A percentile compares a stretch with the other conserved stretches of the same genome.
phyloP scores from a whole-genome alignment of 2,113 vertebrate genomes.

The Physeter macrocephalus region DNA sequence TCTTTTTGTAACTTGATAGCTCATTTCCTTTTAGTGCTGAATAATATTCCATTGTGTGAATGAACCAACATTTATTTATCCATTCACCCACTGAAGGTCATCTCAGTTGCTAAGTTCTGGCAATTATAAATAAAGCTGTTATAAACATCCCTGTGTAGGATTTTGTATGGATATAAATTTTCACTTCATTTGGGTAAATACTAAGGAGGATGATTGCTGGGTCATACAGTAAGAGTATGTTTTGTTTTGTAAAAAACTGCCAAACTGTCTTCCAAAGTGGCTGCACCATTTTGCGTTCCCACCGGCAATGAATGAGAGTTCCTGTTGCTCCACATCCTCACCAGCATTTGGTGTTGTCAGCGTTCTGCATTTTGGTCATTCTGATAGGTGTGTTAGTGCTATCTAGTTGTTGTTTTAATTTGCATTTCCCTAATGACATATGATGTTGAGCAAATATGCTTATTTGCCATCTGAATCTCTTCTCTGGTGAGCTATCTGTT shows the following conservation, averaged over 20 bases:
- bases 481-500: neutral
- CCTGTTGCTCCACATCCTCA: no score
- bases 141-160: neutral
- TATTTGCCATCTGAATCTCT: neutral
- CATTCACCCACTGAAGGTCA: neutral
- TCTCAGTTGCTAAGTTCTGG: neutral
- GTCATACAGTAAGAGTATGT: neutral
- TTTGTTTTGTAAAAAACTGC: neutral
- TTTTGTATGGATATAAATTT: neutral
- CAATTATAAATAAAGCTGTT: neutral
- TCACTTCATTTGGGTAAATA: neutral
- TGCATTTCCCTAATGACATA: neutral
- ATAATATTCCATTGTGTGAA: no score
- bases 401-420: rapidly evolving
- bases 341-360: neutral
- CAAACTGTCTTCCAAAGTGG: neutral
- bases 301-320: rapidly evolving
- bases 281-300: neutral
- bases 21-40: neutral
- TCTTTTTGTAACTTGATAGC: neutral
- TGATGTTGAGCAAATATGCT: neutral
- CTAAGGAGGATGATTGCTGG: neutral
- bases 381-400: neutral
- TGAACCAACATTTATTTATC: neutral
- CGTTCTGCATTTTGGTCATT: neutral